Conservation (phyloP, 2,113 vertebrate species). For the Macquaria ambigua region DNA sequence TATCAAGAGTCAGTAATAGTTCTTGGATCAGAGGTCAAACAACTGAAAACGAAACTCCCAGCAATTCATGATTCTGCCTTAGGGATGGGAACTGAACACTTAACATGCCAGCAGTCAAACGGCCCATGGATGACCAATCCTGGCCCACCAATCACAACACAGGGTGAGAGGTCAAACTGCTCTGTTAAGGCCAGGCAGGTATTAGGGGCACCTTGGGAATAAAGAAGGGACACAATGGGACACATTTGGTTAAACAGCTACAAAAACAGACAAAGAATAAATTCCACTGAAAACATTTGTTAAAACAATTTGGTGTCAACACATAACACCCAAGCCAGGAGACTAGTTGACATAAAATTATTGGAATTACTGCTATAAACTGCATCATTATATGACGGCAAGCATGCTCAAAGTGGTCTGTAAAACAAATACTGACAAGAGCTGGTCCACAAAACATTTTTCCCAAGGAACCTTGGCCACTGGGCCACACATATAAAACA, state of each 20-base stretch:
- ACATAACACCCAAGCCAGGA: not conserved
- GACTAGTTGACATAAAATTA: not conserved
- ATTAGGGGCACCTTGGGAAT: conserved; percentile 52
- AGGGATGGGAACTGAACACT: conserved; percentile 74
- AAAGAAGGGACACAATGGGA: not conserved
- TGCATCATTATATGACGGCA: not conserved
- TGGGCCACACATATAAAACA: conserved; percentile 46
- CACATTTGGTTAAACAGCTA: conserved; percentile 55
- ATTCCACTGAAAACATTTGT: conserved; percentile 20
- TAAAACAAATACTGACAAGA: conserved; percentile 12
- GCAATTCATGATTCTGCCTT: conserved; percentile 64
- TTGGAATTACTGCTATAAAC: not conserved
- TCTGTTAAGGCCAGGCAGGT: conserved; percentile 61
- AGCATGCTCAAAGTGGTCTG: not conserved
- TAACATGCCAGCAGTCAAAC: conserved; percentile 75
- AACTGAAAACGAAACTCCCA: conserved; percentile 70
- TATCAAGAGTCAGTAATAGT: conserved; percentile 34
- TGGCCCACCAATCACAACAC: conserved; percentile 71
- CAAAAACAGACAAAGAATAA: conserved; percentile 44
- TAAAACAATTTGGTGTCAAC: conserved; percentile 8
- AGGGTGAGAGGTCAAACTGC: conserved; percentile 72
- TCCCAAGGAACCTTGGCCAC: not conserved
- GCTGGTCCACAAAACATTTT: not conserved
- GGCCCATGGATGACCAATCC: conserved; percentile 67
- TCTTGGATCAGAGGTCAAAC: conserved; percentile 67